Conservation (phyloP, 2,888 invertebrate genomes). For the Stenichneumon culpator region DNA sequence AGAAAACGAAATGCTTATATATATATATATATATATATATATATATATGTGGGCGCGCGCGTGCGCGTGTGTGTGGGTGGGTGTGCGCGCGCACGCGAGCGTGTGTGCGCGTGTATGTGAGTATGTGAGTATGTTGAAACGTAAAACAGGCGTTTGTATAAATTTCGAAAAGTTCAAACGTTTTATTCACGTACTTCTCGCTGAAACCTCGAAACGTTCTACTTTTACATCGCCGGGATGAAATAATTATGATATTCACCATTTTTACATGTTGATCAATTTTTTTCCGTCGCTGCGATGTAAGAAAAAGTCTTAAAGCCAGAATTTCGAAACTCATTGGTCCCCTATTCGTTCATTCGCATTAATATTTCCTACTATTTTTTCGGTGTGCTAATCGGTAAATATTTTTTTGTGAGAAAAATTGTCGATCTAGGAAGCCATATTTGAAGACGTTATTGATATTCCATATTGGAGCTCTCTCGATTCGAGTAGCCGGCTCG, state of each 20-base stretch:
- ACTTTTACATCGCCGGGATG: constrained; percentile 49
- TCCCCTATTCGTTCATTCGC: constrained; percentile 57
- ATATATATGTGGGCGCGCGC: neutral
- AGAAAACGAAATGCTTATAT: constrained; percentile 10
- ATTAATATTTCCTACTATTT: constrained; percentile 17
- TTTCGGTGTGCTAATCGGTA: constrained; percentile 23
- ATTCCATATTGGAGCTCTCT: neutral
- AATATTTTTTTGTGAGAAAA: constrained; percentile 2
- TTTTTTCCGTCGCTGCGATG: constrained; percentile 20
- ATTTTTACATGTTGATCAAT: constrained; percentile 39
- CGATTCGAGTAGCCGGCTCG: constrained; percentile 19
- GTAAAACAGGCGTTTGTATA: constrained; percentile 25
- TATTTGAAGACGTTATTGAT: constrained; percentile 28
- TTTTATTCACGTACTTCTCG: constrained; percentile 52
- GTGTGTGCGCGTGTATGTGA: too few species aligned
- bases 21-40: neutral
- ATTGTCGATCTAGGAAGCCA: constrained; percentile 48
- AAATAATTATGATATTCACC: constrained; percentile 19
- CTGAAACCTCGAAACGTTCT: constrained; percentile 37
- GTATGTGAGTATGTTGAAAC: neutral
- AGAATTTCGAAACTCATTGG: constrained; percentile 57
- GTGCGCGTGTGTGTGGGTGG: too few species aligned
- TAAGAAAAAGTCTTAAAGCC: constrained; percentile 50
- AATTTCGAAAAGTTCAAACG: constrained; percentile 49
- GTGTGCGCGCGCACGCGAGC: too few species aligned